These are phyloP conservation scores for Eucidaris tribuloides DNA, from an alignment of 35 echinoderm and acorn worm species.

Conservation along the genomic window DNA sequence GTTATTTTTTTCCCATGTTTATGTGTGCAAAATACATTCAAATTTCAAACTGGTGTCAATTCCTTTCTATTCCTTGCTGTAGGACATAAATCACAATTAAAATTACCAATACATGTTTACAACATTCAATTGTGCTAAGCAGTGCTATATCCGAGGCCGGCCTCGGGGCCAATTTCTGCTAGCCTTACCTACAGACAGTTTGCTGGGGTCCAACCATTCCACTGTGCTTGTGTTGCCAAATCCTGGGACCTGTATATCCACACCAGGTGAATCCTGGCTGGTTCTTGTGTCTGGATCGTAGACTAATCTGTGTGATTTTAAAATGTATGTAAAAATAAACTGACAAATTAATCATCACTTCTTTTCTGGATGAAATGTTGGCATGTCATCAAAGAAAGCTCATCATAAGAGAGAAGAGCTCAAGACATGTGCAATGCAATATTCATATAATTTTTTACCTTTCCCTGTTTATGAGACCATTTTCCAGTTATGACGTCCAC, in stretches of 20 bases:
- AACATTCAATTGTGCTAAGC: background rate
- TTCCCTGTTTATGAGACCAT: background rate
- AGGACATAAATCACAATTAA: background rate
- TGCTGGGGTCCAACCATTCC: conserved; percentile 93
- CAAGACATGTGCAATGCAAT: background rate
- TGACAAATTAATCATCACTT: background rate
- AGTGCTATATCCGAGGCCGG: background rate
- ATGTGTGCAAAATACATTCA: background rate
- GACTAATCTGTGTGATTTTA: conserved; percentile 49
- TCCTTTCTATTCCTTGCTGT: no score
- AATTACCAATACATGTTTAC: background rate
- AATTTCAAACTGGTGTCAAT: background rate
- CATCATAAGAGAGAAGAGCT: background rate
- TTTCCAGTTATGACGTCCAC: background rate
- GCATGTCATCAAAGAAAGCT: background rate
- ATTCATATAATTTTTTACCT: background rate
- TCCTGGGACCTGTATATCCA: conserved; percentile 57
- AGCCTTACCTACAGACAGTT: conserved; percentile 61
- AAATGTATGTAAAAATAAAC: background rate
- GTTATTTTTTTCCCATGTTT: background rate
- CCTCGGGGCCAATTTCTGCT: conserved; percentile 46
- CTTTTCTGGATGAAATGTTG: background rate
- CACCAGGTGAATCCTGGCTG: conserved; percentile 45
- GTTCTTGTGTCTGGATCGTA: conserved; percentile 75
- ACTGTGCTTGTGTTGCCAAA: conserved; percentile 88